These are phyloP conservation scores for Danio jaintianensis DNA, from an alignment of 2,797 vertebrate genomes.

Conservation along the genomic window DNA sequence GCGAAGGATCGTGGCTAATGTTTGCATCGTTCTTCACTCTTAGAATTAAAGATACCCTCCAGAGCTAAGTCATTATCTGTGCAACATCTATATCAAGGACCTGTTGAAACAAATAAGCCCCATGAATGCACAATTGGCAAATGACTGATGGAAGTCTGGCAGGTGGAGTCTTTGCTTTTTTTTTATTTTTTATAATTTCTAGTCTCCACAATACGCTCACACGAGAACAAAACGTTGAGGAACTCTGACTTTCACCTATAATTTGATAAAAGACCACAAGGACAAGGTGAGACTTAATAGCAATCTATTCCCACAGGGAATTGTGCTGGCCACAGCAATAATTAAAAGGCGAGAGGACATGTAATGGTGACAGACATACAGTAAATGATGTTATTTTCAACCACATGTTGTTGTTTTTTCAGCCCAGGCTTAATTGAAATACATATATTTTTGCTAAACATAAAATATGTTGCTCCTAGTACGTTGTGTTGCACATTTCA, in stretches of 20 bases:
- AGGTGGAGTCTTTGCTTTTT: slow-evolving; percentile 3
- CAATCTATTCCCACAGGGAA: slow-evolving; percentile 60
- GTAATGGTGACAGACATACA: slow-evolving; percentile 42
- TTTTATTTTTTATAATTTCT: slow-evolving; percentile 54
- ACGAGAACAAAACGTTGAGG: neutral
- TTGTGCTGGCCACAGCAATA: slow-evolving; percentile 60
- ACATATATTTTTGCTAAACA: too few species aligned
- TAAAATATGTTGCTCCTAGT: too few species aligned
- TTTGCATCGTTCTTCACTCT: neutral
- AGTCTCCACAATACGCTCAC: slow-evolving; percentile 46
- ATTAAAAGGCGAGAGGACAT: slow-evolving; percentile 49
- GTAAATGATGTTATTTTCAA: slow-evolving; percentile 30
- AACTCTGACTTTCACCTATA: slow-evolving; percentile 61
- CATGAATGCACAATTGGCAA: neutral
- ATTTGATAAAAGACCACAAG: slow-evolving; percentile 65
- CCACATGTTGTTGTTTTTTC: neutral
- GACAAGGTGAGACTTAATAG: slow-evolving; percentile 68
- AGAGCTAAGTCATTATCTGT: neutral
- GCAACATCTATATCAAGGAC: neutral
- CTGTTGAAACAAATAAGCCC: neutral
- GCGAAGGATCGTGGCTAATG: neutral
- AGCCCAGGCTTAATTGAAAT: too few species aligned
- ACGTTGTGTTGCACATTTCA: too few species aligned
- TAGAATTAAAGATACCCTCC: slow-evolving; percentile 12
- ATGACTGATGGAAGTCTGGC: slow-evolving; percentile 36